Conservation (phyloP, 1,140 invertebrate genomes). For the Physella acuta region DNA sequence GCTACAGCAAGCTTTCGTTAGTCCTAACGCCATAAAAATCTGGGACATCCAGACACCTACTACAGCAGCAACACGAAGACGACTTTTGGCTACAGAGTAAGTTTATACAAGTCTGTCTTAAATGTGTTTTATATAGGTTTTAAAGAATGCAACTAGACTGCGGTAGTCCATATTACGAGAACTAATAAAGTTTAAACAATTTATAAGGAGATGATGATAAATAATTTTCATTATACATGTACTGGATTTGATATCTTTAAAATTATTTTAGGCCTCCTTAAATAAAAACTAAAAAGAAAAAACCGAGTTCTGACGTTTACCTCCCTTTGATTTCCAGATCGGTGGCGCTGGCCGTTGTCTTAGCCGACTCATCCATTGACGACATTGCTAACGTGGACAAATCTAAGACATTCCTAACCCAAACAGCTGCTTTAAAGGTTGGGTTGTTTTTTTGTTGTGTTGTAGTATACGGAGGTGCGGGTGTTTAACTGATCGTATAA, state of each 20-base stretch:
- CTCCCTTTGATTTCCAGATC: slow-evolving; percentile 3
- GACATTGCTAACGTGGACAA: neutral
- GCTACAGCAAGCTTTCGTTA: too few species aligned
- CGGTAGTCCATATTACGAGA: too few species aligned
- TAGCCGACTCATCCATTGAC: slow-evolving; percentile 10
- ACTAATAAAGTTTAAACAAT: too few species aligned
- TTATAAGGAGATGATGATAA: too few species aligned
- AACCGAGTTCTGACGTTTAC: neutral
- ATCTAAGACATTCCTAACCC: slow-evolving; percentile 22
- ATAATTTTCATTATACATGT: too few species aligned
- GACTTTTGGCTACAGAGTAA: neutral
- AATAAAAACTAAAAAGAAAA: too few species aligned
- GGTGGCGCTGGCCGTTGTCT: slow-evolving; percentile 12
- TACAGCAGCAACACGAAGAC: neutral
- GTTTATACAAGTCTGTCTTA: neutral
- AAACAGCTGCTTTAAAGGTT: slow-evolving; percentile 13
- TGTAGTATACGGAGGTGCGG: too few species aligned
- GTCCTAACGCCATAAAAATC: neutral
- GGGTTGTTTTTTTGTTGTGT: too few species aligned
- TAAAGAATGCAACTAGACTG: too few species aligned
- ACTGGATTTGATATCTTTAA: neutral
- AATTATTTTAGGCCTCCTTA: neutral
- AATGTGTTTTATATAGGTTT: too few species aligned
- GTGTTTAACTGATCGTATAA: too few species aligned
- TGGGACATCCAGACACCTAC: neutral